A percentile compares a stretch with the other conserved stretches of the same genome.
Conservation (phyloP, 53 echinoderm and acorn worm genomes). For the Actinopyga echinites region DNA sequence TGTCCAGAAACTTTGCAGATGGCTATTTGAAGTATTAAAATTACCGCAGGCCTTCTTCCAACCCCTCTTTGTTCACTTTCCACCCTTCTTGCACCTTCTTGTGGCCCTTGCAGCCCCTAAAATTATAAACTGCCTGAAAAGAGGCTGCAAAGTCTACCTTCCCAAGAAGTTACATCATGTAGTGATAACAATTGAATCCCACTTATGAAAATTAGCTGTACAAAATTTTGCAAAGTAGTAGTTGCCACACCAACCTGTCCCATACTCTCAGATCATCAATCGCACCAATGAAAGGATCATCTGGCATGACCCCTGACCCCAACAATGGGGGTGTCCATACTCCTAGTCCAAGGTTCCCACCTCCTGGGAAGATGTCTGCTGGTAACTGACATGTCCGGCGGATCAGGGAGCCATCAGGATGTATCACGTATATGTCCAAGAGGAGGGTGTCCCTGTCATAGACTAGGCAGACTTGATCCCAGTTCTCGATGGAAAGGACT, state of each 20-base stretch:
- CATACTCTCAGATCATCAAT: conserved; percentile 87
- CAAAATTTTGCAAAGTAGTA: too few species aligned
- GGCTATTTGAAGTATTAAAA: too few species aligned
- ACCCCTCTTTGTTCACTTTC: too few species aligned
- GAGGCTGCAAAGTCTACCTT: too few species aligned
- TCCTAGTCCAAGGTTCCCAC: conserved; percentile 72
- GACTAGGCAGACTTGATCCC: conserved; percentile 76
- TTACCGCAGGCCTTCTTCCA: too few species aligned
- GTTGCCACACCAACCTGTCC: conserved; percentile 62
- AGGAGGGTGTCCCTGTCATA: conserved; percentile 55
- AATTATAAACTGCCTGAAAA: too few species aligned
- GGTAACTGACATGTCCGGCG: conserved; percentile 55
- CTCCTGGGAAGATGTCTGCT: conserved; percentile 58
- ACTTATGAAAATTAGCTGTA: too few species aligned
- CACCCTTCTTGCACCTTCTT: too few species aligned
- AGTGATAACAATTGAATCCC: too few species aligned
- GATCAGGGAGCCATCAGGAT: conserved; percentile 46
- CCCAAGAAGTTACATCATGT: too few species aligned
- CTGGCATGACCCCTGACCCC: conserved; percentile 59
- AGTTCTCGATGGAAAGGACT: conserved; percentile 49
- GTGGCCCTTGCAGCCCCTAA: too few species aligned
- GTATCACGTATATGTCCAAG: conserved; percentile 75
- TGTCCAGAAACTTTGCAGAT: too few species aligned
- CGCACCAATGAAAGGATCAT: conserved; percentile 67
- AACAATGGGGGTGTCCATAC: conserved; percentile 73